Percentiles rank a stretch among this genome's conserved stretches.
Evolutionary conservation across 2,888 invertebrate genomes (phyloP).

Genomic region (Eumerus sabulonum): DNA sequence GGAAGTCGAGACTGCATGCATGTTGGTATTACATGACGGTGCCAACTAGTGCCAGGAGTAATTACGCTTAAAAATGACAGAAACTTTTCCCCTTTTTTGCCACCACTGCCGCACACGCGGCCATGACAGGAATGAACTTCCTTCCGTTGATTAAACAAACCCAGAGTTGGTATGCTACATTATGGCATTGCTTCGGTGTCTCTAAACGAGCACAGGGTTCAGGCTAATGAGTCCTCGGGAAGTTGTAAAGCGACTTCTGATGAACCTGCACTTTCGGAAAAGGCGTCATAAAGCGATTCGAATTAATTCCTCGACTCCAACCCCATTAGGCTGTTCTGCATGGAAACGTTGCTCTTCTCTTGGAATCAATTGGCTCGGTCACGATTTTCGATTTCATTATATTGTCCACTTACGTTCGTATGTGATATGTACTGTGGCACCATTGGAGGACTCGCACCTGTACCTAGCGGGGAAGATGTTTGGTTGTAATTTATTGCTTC

Average conservation of each 20-base stretch:
- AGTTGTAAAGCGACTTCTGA: constrained; percentile 45
- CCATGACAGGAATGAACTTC: constrained; percentile 53
- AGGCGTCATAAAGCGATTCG: constrained; percentile 36
- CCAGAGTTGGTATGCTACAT: constrained; percentile 32
- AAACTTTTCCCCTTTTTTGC: constrained; percentile 65
- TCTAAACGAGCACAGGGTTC: constrained; percentile 3
- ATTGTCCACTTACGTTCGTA: constrained; percentile 10
- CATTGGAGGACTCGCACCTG: constrained; percentile 37
- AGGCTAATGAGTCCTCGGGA: constrained; percentile 59
- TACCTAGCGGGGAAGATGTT: constrained; percentile 16
- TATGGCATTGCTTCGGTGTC: constrained; percentile 1
- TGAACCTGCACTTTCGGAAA: constrained; percentile 54
- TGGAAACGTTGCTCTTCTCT: background rate
- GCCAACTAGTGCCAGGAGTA: constrained; percentile 69
- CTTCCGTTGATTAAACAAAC: constrained; percentile 60
- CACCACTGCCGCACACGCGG: constrained; percentile 39
- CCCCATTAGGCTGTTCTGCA: background rate
- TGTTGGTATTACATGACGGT: constrained; percentile 62
- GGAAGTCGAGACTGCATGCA: constrained; percentile 45
- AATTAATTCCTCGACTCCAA: constrained; percentile 21
- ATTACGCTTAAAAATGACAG: constrained; percentile 68
- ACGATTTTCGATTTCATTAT: constrained; percentile 62
- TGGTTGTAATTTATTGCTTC: constrained; percentile 54
- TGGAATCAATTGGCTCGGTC: constrained; percentile 57
- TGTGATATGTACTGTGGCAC: background rate